phyloP scores from a whole-genome alignment of 2,797 vertebrate species.

The Xyrichtys novacula region DNA sequence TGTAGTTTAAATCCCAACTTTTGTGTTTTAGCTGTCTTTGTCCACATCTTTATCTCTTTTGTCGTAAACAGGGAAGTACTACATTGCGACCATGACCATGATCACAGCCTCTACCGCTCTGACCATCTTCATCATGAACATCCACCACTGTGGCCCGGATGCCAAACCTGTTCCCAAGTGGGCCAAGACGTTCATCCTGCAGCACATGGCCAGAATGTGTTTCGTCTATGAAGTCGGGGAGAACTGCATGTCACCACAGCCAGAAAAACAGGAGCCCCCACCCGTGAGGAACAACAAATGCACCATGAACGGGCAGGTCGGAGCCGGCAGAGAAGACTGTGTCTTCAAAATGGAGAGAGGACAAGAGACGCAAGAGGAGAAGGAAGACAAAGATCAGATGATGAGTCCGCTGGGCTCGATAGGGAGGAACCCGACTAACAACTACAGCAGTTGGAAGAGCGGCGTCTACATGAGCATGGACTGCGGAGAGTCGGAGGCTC shows the following conservation, averaged over 20 bases:
- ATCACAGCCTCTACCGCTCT: conserved; percentile 93
- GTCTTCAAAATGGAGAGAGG: conserved; percentile 56
- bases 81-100: conserved; percentile 97
- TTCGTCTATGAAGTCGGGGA: conserved; percentile 91
- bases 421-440: conserved; percentile 66
- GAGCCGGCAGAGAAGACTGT: conserved; percentile 61
- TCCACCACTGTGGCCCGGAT: conserved; percentile 93
- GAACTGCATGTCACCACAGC: conserved; percentile 82
- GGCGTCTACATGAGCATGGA: conserved; percentile 63
- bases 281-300: conserved; percentile 55
- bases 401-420: conserved; percentile 68
- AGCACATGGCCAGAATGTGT: conserved; percentile 89
- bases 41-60: conserved; percentile 21
- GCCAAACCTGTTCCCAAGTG: conserved; percentile 90
- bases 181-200: conserved; percentile 89
- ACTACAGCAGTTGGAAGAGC: conserved; percentile 53
- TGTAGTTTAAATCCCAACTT: neutral
- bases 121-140: conserved; percentile 95
- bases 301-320: conserved; percentile 69
- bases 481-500: conserved; percentile 22
- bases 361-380: conserved; percentile 62
- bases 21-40: neutral
- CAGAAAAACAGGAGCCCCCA: conserved; percentile 51
- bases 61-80: conserved; percentile 90
- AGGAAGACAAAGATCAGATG: conserved; percentile 73